Evolutionary conservation across 2,113 vertebrate genomes (phyloP).

Genomic region (Pseudorectes ferrugineus): DNA sequence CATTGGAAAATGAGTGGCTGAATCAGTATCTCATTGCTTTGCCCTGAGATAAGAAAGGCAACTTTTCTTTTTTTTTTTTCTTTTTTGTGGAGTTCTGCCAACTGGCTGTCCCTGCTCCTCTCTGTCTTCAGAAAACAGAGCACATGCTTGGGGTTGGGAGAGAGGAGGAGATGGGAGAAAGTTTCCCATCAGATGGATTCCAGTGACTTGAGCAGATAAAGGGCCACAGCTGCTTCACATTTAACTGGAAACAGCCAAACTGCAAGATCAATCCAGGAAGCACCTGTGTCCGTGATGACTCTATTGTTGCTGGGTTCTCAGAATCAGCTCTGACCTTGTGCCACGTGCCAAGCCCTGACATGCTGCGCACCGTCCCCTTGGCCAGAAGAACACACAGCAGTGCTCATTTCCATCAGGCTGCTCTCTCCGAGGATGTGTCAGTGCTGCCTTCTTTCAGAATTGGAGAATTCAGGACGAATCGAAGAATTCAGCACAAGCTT

Average conservation of each 20-base stretch:
- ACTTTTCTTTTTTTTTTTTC: neutral
- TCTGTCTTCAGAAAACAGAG: neutral
- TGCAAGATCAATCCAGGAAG: conserved; percentile 67
- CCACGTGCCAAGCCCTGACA: neutral
- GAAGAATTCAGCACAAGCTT: neutral
- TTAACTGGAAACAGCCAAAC: conserved; percentile 69
- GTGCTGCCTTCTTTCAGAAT: neutral
- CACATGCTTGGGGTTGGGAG: neutral
- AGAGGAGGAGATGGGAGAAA: neutral
- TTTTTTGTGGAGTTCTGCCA: neutral
- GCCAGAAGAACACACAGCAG: neutral
- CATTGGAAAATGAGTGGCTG: neutral
- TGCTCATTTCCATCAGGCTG: neutral
- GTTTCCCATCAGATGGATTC: conserved; percentile 44
- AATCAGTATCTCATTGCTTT: conserved; percentile 32
- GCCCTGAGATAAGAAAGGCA: conserved; percentile 30
- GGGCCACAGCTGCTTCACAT: conserved; percentile 73
- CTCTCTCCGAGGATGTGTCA: neutral
- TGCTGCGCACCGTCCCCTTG: neutral
- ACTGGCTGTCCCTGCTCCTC: neutral
- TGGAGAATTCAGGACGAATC: neutral
- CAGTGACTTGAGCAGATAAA: conserved; percentile 52
- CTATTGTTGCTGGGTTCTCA: conserved; percentile 54
- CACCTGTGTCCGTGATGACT: conserved; percentile 72
- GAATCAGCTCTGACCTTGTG: neutral